phyloP scores from a whole-genome alignment of 2,888 invertebrate genomes.

The Andrena camellia region DNA sequence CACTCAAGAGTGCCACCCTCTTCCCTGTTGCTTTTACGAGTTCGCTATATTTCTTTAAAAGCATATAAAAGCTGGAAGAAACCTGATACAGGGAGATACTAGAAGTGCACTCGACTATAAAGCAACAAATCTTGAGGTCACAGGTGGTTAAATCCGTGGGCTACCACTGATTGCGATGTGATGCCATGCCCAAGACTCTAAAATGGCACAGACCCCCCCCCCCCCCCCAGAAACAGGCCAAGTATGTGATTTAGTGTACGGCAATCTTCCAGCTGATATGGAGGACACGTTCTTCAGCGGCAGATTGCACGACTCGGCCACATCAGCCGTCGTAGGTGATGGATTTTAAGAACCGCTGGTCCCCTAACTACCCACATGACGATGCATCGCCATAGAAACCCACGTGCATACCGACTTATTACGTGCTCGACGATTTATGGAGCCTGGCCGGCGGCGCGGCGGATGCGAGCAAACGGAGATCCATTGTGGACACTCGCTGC shows the following conservation, averaged over 20 bases:
- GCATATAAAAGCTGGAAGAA: too few species aligned
- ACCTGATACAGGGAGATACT: too few species aligned
- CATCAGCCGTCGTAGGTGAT: slow-evolving; percentile 25
- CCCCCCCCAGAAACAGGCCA: background rate
- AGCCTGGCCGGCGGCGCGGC: slow-evolving; percentile 13
- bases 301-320: background rate
- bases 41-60: too few species aligned
- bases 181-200: too few species aligned
- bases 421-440: slow-evolving; percentile 60
- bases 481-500: slow-evolving; percentile 23
- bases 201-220: too few species aligned
- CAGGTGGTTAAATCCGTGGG: background rate
- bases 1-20: too few species aligned
- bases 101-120: too few species aligned
- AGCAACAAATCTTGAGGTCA: too few species aligned
- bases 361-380: slow-evolving; percentile 21
- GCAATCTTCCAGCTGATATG: background rate
- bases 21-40: too few species aligned
- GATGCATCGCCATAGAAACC: slow-evolving; percentile 8
- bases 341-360: slow-evolving; percentile 36
- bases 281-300: background rate
- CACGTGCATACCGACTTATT: slow-evolving; percentile 54
- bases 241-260: background rate
- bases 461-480: slow-evolving; percentile 13
- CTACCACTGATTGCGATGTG: background rate